Evolutionary conservation across 1,140 invertebrate species (phyloP).

Genomic region (Uloborus diversus): DNA sequence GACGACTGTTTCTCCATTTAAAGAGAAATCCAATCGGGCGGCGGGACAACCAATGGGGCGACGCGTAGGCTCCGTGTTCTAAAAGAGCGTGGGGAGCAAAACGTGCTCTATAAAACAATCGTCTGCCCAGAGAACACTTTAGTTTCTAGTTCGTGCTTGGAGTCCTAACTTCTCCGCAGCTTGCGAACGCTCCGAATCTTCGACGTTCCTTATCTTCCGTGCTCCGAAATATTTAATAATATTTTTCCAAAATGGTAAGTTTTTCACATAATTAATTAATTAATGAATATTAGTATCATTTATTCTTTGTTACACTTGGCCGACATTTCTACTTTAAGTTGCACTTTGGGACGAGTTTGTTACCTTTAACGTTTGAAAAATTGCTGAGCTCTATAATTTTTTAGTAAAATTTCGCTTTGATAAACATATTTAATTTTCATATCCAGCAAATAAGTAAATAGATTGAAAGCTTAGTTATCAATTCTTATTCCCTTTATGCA

Average conservation of each 20-base stretch:
- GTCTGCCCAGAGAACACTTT: background rate
- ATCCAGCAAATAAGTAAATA: too few species aligned
- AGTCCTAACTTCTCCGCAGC: conserved; percentile 22
- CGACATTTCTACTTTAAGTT: background rate
- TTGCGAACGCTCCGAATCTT: conserved; percentile 6
- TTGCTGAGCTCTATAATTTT: too few species aligned
- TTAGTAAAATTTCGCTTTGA: too few species aligned
- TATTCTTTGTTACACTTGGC: too few species aligned
- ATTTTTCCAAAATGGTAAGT: background rate
- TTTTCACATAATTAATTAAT: background rate
- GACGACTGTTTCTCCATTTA: too few species aligned
- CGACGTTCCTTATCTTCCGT: background rate
- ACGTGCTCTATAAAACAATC: conserved; percentile 22
- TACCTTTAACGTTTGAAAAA: background rate
- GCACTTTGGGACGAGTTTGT: background rate
- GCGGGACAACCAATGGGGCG: background rate
- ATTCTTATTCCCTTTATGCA: too few species aligned
- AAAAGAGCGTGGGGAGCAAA: conserved; percentile 10
- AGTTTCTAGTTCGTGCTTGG: conserved; percentile 29
- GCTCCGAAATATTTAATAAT: background rate
- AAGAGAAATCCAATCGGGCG: too few species aligned
- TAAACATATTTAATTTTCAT: too few species aligned
- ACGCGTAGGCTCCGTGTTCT: background rate
- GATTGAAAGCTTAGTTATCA: too few species aligned
- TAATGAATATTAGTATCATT: background rate